These are phyloP conservation scores for Gymnocephalus cernua DNA, from an alignment of 2,113 vertebrate genomes.

Conservation along the genomic window DNA sequence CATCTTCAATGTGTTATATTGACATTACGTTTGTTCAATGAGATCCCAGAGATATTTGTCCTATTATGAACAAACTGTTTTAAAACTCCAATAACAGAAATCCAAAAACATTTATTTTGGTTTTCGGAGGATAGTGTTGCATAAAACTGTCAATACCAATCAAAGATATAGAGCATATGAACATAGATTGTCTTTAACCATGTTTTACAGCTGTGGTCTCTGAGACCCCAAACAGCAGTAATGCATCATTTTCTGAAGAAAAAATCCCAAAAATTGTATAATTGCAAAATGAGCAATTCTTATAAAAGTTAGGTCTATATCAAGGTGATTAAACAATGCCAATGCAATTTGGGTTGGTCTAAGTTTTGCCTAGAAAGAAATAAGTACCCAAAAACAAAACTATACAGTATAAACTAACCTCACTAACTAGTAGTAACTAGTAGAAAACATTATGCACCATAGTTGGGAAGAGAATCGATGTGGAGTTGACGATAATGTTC, in stretches of 20 bases:
- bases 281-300: not conserved
- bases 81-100: too few relatives aligned
- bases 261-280: not conserved
- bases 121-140: not conserved
- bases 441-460: too few relatives aligned
- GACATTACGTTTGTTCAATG: too few relatives aligned
- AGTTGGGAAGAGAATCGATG: not conserved
- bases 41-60: too few relatives aligned
- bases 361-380: not conserved
- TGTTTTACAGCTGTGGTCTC: not conserved
- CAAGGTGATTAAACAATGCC: not conserved
- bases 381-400: not conserved
- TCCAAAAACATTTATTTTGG: too few relatives aligned
- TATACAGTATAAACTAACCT: not conserved
- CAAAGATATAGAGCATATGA: not conserved
- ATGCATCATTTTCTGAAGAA: not conserved
- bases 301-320: not conserved
- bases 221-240: not conserved
- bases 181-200: not conserved
- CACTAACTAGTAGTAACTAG: too few relatives aligned
- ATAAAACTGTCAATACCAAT: not conserved
- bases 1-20: not conserved
- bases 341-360: not conserved
- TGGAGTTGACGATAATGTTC: not conserved
- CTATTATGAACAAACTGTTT: too few relatives aligned